A percentile compares a stretch with the other conserved stretches of the same genome.
Conservation (phyloP, 2,888 invertebrate species). For the Anorthoa munda region DNA sequence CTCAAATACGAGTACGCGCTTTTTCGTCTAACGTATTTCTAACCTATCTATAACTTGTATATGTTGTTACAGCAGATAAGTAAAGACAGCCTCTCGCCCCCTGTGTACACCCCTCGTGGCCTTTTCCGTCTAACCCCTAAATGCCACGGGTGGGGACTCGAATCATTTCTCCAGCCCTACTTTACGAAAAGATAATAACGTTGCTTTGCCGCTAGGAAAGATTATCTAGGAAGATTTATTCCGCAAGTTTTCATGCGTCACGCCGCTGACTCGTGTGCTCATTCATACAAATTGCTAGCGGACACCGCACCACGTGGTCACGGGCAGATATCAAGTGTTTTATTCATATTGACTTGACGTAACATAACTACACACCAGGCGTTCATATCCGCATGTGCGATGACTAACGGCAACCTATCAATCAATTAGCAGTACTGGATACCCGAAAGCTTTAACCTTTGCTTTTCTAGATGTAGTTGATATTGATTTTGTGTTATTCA, state of each 20-base stretch:
- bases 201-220: conserved; percentile 27
- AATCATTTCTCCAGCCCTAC: conserved; percentile 31
- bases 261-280: not conserved
- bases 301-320: conserved; percentile 24
- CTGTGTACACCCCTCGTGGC: conserved; percentile 25
- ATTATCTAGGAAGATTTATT: not conserved
- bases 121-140: conserved; percentile 30
- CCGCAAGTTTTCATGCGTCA: not conserved
- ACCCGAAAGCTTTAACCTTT: not conserved
- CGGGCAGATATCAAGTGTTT: conserved; percentile 12
- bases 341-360: conserved; percentile 21
- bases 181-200: conserved; percentile 22
- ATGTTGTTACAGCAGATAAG: not conserved
- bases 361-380: not conserved
- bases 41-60: conserved; percentile 3
- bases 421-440: not conserved
- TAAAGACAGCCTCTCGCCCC: conserved; percentile 23
- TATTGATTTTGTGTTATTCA: conserved; percentile 29
- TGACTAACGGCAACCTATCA: conserved; percentile 22
- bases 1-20: not conserved
- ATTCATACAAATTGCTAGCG: conserved; percentile 15
- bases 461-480: not conserved
- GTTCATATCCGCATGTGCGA: not conserved
- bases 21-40: not conserved
- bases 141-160: conserved; percentile 22